Base-by-base conservation (phyloP, 2,797 vertebrate genomes). In the Enteromius radiatus region DNA sequence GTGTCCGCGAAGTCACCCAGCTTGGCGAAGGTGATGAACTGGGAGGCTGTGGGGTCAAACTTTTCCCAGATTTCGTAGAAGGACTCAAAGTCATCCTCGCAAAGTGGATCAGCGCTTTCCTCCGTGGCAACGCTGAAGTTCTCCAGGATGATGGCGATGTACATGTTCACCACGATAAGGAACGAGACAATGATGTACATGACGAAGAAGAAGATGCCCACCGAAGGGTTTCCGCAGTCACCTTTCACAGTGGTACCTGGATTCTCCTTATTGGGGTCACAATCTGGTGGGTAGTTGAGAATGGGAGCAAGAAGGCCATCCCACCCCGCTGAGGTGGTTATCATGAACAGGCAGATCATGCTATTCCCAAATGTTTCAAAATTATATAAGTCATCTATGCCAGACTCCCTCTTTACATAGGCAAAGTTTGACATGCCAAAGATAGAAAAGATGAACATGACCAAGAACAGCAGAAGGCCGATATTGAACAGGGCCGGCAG, bases 11-110 rank as follows among this genome's bases (percentile, higher is more conserved):
- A 99, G 93, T 99, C 98, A 3, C 97, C 92, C 17, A 99, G 94
- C 90, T 99, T 99, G 90, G 96, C 95, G 89, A 98, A 99, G 88
- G 97, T 97, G 7, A 99, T 98, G 91, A 99, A 99, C 90, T 99
- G 98, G 0, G 98, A 99, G 89, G 98, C 98, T 0, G 98, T 97
- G 0, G 98, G 97, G 90, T 99, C 98, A 0, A 99, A 99, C 89
- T 99, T 99, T 94, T 99, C 98, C 98, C 98, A 99, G 92, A 99
- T 99, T 94, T 99, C 98, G 0, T 99, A 99, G 93, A 99, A 99
- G 73, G 98, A 99, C 94, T 99, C 98, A 43, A 99, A 99, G 95
- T 99, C 98, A 0, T 99, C 98, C 94, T 99, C 98, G 0, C 98
- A 99, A 7, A 99, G 95, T 0, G 98, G 98, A 59, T 99, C 98